A percentile compares a stretch with the other conserved stretches of the same genome.
Conservation (phyloP, 1,140 invertebrate genomes). For the Drosophila nigromelanica region DNA sequence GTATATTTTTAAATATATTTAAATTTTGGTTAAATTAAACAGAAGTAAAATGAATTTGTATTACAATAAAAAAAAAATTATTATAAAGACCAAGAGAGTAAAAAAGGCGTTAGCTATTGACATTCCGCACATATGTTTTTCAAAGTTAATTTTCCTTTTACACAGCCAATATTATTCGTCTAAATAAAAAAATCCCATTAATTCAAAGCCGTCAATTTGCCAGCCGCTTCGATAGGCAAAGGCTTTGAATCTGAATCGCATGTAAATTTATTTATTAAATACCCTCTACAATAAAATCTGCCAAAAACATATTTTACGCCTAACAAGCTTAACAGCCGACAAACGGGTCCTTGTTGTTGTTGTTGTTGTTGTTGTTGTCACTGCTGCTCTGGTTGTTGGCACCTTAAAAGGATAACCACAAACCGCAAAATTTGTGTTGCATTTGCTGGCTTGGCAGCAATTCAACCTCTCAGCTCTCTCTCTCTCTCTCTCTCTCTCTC, state of each 20-base stretch:
- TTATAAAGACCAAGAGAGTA: too few relatives aligned
- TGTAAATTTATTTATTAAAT: slow-evolving; percentile 61
- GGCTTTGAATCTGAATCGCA: slow-evolving; percentile 21
- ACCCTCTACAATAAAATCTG: slow-evolving; percentile 51
- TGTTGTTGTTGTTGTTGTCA: slow-evolving; percentile 31
- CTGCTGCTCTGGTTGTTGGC: slow-evolving; percentile 29
- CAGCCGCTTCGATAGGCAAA: slow-evolving; percentile 16
- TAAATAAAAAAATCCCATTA: slow-evolving; percentile 20
- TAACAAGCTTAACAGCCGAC: slow-evolving; percentile 60
- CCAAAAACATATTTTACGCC: slow-evolving; percentile 59
- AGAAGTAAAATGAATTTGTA: too few relatives aligned
- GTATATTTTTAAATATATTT: neutral
- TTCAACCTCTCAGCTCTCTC: slow-evolving; percentile 34
- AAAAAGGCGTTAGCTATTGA: neutral
- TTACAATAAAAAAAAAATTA: too few relatives aligned
- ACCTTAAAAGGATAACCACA: slow-evolving; percentile 64
- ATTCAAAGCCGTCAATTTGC: slow-evolving; percentile 39
- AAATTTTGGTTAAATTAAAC: too few relatives aligned
- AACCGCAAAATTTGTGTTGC: slow-evolving; percentile 73
- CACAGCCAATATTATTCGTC: too few relatives aligned
- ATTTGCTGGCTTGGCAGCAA: slow-evolving; percentile 65
- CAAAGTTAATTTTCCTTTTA: neutral
- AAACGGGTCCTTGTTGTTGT: slow-evolving; percentile 18
- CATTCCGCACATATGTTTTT: neutral
- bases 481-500: too few relatives aligned